These are phyloP conservation scores for Limenitis camilla DNA, from an alignment of 2,888 invertebrate genomes.

Conservation along the genomic window DNA sequence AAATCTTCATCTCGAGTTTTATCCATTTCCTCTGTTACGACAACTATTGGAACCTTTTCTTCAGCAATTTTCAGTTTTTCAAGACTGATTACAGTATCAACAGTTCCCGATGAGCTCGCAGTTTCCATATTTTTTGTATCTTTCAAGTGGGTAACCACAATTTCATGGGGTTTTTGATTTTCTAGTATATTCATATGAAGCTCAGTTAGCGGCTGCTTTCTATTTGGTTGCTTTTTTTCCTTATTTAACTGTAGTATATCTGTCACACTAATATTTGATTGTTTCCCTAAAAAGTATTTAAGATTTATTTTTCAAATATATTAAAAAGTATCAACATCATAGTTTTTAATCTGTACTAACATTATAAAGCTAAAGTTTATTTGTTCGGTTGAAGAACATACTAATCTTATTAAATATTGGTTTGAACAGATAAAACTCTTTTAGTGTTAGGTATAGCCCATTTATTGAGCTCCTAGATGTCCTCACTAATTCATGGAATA, in stretches of 20 bases:
- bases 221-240: conserved; percentile 33
- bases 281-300: conserved; percentile 42
- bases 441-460: too few species aligned
- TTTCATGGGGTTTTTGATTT: conserved; percentile 29
- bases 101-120: conserved; percentile 47
- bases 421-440: too few species aligned
- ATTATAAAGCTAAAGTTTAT: too few species aligned
- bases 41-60: conserved; percentile 36
- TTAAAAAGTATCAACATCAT: too few species aligned
- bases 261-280: conserved; percentile 53
- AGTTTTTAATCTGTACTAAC: too few species aligned
- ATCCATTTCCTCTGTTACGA: conserved; percentile 31
- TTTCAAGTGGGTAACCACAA: conserved; percentile 41
- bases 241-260: conserved; percentile 51
- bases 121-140: conserved; percentile 46
- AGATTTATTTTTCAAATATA: too few species aligned
- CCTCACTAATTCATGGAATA: too few species aligned
- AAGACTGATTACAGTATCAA: conserved; percentile 49
- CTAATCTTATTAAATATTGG: too few species aligned
- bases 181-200: conserved; percentile 46
- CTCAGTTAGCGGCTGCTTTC: conserved; percentile 49
- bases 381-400: too few species aligned
- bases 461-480: too few species aligned
- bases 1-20: conserved; percentile 21
- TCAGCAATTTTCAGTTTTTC: conserved; percentile 37